A percentile compares a stretch with the other conserved stretches of the same genome.
phyloP scores from a whole-genome alignment of 2,797 vertebrate genomes.

The Sebastes trivittatus region DNA sequence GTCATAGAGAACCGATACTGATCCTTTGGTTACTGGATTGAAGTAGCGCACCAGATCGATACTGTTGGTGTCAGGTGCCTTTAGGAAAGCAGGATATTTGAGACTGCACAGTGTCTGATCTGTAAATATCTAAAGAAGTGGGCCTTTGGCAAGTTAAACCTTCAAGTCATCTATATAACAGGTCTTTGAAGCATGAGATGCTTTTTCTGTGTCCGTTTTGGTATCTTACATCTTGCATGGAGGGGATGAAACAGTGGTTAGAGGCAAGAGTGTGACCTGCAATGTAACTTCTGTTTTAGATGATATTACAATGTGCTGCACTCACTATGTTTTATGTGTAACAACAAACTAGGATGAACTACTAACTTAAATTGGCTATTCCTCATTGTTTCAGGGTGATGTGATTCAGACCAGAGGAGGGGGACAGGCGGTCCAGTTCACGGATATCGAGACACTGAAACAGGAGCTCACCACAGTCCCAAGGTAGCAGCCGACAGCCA shows the following conservation, averaged over 20 bases:
- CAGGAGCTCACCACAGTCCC: conserved; percentile 85
- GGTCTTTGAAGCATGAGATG: not conserved
- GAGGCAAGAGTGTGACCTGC: not conserved
- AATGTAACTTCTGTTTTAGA: not conserved
- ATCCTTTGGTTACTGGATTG: not conserved
- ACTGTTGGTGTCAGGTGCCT: not conserved
- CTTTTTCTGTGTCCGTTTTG: not conserved
- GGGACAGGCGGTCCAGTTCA: conserved; percentile 95
- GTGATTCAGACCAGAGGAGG: conserved; percentile 94
- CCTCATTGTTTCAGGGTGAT: conserved; percentile 84
- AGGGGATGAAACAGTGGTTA: not conserved
- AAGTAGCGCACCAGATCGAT: not conserved
- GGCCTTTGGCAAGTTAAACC: not conserved
- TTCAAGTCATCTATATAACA: not conserved
- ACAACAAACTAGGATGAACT: not conserved
- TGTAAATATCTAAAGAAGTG: not conserved
- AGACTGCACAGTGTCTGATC: not conserved
- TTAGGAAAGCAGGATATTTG: not conserved
- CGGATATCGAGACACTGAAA: conserved; percentile 92
- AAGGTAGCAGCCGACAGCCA: conserved; percentile 46
- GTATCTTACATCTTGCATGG: not conserved
- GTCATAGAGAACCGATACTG: not conserved
- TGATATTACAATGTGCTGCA: not conserved
- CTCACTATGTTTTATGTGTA: no score
- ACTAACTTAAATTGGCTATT: not conserved